Evolutionary conservation across 2,888 invertebrate species (phyloP), one percentile per base, ranked within the genome.

Genomic region (Drosophila stalkeri): DNA sequence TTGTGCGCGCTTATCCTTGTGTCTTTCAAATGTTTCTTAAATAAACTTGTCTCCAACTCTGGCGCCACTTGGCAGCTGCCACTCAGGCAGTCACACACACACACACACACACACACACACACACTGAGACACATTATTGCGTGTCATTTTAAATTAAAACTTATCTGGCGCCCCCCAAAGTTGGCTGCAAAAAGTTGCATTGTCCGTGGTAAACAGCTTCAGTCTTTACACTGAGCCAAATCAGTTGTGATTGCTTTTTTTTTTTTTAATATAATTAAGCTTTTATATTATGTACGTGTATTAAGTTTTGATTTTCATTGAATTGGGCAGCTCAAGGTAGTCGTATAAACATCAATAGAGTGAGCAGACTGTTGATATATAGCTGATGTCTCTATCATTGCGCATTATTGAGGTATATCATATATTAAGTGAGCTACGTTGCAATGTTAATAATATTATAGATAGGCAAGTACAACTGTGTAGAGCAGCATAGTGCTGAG

Each of bases 11-110:
- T 59, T 59, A 60, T 63, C 23, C 55, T 31, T 49, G 55, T 63
- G 63, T 55, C 64, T 35, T 44, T 49, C 49, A 55, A 74, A 56
- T 47, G 46, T 43, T 71, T 39, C 56, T 52, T 52, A 61, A 60
- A 64, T 64, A 57, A 56, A 72, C 65, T 61, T 59, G 72, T 64
- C 64, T 47, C 27, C 39, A 59, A 16, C 33, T 46, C n/a, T 57
- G 51, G 61, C 61, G 66, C 64, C 67, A 64, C 67, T 72, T 76
- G 72, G 59, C 72, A 72, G 62, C 77, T 76, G 64, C 52, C 67
- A 59, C 44, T 72, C 72, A 75, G 31, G 18, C 59, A 35, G 27
- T 27, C 31, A 51, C 56, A 60, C 37, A 39, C 37, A 39, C 33
- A 52, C 37, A 31, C 33, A 49, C 62, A 14, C 41, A 41, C n/a